Conservation (phyloP, 2,113 vertebrate genomes). For the Brachypodius melanocephalos region DNA sequence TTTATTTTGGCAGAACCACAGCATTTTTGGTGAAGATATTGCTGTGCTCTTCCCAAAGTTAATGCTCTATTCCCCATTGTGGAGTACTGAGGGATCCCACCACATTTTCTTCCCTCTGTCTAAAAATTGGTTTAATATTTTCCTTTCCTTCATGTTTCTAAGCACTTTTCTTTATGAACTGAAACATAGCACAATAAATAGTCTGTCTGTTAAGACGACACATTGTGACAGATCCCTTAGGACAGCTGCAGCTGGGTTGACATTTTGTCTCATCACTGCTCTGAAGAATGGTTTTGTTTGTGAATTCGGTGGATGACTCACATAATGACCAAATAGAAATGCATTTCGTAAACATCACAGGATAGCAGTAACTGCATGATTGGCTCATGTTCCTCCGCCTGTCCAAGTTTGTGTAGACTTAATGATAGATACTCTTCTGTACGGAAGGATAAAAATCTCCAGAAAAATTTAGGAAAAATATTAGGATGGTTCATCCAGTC, state of each 20-base stretch:
- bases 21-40: not conserved
- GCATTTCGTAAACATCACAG: not conserved
- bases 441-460: not conserved
- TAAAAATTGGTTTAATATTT: not conserved
- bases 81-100: not conserved
- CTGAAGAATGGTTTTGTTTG: conserved; percentile 32
- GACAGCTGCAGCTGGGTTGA: conserved; percentile 9
- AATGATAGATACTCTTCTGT: not conserved
- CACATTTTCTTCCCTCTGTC: not conserved
- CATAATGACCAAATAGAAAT: not conserved
- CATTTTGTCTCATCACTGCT: conserved; percentile 1
- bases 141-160: not conserved
- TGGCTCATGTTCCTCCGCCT: not conserved
- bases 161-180: not conserved
- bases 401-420: not conserved
- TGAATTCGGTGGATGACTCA: not conserved
- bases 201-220: not conserved
- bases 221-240: not conserved
- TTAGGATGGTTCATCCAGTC: not conserved
- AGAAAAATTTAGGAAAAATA: not conserved
- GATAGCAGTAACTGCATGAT: not conserved
- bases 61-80: not conserved
- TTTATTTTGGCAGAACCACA: not conserved
- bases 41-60: not conserved
- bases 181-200: not conserved